A percentile compares a stretch with the other conserved stretches of the same genome.
Evolutionary conservation across 1,140 invertebrate species (phyloP).

Genomic region (Achatina immaculata): DNA sequence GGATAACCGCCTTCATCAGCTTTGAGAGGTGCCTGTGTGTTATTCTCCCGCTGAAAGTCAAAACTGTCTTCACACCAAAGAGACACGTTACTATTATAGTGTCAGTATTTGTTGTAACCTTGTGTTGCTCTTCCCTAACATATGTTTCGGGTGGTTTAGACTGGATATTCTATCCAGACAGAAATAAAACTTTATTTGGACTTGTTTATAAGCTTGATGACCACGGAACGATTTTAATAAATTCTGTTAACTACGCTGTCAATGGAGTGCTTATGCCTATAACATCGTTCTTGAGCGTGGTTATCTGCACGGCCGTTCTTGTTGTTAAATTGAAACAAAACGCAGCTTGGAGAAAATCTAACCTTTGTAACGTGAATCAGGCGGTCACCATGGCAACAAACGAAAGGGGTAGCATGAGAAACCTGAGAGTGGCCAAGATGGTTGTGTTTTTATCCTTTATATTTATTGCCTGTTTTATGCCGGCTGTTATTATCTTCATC

Average conservation of each 20-base stretch:
- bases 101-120: background rate
- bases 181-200: background rate
- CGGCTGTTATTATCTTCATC: background rate
- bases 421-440: background rate
- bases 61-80: constrained; percentile 4
- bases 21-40: constrained; percentile 26
- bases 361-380: too few species aligned
- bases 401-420: background rate
- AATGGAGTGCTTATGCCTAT: constrained; percentile 15
- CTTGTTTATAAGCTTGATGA: background rate
- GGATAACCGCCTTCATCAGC: constrained; percentile 14
- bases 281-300: background rate
- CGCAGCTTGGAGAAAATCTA: background rate
- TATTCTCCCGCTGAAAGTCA: background rate
- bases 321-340: constrained; percentile 4
- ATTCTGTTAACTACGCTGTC: background rate
- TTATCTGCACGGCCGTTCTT: background rate
- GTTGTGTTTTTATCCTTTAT: background rate
- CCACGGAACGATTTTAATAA: background rate
- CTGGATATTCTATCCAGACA: background rate
- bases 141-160: background rate
- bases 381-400: background rate
- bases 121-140: background rate
- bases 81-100: background rate
- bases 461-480: constrained; percentile 1